Percentiles rank a stretch among this genome's conserved stretches.
These are phyloP conservation scores for Delichon dasypus DNA, from an alignment of 2,797 vertebrate genomes.

Conservation along the genomic window DNA sequence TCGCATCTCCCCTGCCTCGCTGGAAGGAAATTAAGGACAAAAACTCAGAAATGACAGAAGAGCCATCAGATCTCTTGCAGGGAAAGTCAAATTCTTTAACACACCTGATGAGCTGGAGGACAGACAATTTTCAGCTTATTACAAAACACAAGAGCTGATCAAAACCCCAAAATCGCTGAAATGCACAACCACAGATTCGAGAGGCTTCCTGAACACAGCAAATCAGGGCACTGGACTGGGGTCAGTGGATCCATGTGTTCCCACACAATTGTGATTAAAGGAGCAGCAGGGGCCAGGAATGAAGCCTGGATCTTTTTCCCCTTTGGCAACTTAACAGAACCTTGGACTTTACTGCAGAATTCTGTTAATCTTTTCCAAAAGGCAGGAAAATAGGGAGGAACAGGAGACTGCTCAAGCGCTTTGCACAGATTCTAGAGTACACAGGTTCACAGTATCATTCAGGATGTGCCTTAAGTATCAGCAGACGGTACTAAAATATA, in stretches of 20 bases:
- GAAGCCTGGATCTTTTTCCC: neutral
- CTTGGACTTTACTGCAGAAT: neutral
- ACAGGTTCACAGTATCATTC: neutral
- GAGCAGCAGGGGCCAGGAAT: neutral
- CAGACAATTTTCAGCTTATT: neutral
- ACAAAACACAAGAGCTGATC: neutral
- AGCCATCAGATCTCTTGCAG: neutral
- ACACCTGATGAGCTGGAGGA: neutral
- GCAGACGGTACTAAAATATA: neutral
- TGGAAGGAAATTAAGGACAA: neutral
- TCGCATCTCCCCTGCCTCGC: neutral
- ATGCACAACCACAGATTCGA: neutral
- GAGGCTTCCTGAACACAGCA: neutral
- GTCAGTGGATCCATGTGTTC: neutral
- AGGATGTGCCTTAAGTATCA: neutral
- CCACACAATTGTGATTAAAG: neutral
- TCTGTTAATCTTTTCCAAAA: slow-evolving; percentile 34
- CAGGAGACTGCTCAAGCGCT: neutral
- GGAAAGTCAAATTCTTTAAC: neutral
- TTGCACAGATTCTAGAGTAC: neutral
- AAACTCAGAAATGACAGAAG: neutral
- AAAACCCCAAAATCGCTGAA: neutral
- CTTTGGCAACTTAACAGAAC: neutral
- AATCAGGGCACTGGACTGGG: neutral
- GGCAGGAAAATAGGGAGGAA: neutral